Percentiles rank a stretch among this genome's conserved stretches.
Evolutionary conservation across 2,888 invertebrate species (phyloP).

Genomic region (Sepiola atlantica): DNA sequence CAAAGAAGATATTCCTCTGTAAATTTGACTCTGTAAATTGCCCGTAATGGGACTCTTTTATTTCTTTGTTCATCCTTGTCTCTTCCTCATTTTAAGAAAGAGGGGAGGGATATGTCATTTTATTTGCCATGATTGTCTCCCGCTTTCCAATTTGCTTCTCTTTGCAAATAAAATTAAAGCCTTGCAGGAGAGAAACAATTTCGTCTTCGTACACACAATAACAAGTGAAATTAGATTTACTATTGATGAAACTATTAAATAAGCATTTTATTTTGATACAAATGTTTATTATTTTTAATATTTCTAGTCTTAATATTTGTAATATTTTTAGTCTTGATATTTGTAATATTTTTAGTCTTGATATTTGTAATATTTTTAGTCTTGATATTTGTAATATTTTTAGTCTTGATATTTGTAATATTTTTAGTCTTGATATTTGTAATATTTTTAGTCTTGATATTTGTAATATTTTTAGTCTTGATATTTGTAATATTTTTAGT

Average conservation of each 20-base stretch:
- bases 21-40: conserved; percentile 18
- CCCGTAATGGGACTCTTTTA: not conserved
- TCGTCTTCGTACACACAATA: conserved; percentile 15
- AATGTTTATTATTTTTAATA: not conserved
- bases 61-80: not conserved
- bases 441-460: not conserved
- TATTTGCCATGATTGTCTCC: not conserved
- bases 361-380: not conserved
- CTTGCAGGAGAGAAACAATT: not conserved
- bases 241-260: not conserved
- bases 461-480: not conserved
- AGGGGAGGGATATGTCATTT: not conserved
- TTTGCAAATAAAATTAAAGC: not conserved
- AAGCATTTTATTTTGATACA: conserved; percentile 7
- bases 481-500: too few relatives aligned
- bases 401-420: not conserved
- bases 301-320: not conserved
- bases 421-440: not conserved
- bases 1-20: not conserved
- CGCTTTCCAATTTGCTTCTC: not conserved
- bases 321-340: not conserved
- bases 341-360: not conserved
- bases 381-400: too few relatives aligned
- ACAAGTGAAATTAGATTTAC: not conserved
- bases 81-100: not conserved